These are phyloP conservation scores for Biston stratarius DNA, from an alignment of 2,888 invertebrate species.

Conservation along the genomic window DNA sequence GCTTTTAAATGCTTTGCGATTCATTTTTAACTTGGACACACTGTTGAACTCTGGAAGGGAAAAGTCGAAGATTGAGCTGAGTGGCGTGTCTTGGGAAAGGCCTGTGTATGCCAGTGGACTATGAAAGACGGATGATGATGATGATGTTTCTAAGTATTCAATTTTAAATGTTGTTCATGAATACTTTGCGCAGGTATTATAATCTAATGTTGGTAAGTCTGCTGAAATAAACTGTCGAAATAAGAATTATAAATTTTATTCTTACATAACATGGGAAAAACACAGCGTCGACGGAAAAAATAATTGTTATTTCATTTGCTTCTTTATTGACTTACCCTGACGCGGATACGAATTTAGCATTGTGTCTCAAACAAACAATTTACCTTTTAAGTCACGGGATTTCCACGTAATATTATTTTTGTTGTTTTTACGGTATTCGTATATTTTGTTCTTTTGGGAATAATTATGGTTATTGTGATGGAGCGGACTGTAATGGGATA, in stretches of 20 bases:
- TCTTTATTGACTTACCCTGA: constrained; percentile 49
- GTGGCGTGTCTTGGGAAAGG: no score
- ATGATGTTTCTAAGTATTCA: no score
- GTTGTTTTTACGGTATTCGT: constrained; percentile 40
- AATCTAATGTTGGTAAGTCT: background rate
- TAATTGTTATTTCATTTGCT: constrained; percentile 54
- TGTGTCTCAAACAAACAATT: constrained; percentile 45
- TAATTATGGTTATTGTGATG: constrained; percentile 29
- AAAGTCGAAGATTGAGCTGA: no score
- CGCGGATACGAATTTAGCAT: constrained; percentile 44
- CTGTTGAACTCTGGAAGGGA: no score
- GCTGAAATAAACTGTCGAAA: background rate
- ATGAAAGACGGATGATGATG: no score
- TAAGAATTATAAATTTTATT: constrained; percentile 20
- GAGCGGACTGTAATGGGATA: constrained; percentile 22
- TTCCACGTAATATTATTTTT: constrained; percentile 46
- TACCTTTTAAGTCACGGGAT: constrained; percentile 43
- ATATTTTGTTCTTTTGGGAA: constrained; percentile 27
- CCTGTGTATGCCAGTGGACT: no score
- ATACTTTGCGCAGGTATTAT: background rate
- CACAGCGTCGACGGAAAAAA: constrained; percentile 42
- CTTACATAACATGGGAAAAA: constrained; percentile 40
- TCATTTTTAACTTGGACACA: no score
- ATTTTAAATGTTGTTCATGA: no score
- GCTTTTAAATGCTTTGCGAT: no score